Conservation (phyloP, 2,888 invertebrate species). For the Aspidiotus destructor region DNA sequence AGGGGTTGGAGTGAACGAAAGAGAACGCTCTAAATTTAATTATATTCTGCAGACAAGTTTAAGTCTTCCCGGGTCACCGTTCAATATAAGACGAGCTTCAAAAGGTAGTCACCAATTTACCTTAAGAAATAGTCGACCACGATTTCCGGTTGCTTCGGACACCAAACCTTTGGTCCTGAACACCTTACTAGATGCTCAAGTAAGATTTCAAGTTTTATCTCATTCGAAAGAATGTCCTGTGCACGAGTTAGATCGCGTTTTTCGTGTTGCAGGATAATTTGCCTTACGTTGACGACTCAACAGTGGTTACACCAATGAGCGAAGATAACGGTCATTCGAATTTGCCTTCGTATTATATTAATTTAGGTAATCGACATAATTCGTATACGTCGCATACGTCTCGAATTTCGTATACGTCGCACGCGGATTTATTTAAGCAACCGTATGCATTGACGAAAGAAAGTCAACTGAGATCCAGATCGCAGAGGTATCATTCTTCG, state of each 20-base stretch:
- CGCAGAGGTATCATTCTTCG: conserved; percentile 44
- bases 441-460: conserved; percentile 63
- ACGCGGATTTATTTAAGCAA: conserved; percentile 71
- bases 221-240: too few relatives aligned
- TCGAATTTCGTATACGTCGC: conserved; percentile 85
- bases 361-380: conserved; percentile 82
- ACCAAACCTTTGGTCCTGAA: conserved; percentile 87
- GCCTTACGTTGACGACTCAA: conserved; percentile 94
- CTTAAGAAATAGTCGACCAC: conserved; percentile 61
- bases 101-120: conserved; percentile 88
- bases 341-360: conserved; percentile 80
- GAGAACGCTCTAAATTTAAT: conserved; percentile 6
- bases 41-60: conserved; percentile 71
- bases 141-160: conserved; percentile 72
- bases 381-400: conserved; percentile 94
- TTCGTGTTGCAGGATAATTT: conserved; percentile 58
- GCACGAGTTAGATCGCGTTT: conserved; percentile 7
- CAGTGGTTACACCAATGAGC: conserved; percentile 94
- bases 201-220: conserved; percentile 34
- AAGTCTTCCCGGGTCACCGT: conserved; percentile 93
- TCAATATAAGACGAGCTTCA: conserved; percentile 82
- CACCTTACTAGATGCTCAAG: conserved; percentile 83
- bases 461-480: conserved; percentile 65
- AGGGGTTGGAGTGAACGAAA: too few relatives aligned
- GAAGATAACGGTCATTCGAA: conserved; percentile 94